Evolutionary conservation across 2,113 vertebrate species (phyloP).

Genomic region (Rhipidura dahli): DNA sequence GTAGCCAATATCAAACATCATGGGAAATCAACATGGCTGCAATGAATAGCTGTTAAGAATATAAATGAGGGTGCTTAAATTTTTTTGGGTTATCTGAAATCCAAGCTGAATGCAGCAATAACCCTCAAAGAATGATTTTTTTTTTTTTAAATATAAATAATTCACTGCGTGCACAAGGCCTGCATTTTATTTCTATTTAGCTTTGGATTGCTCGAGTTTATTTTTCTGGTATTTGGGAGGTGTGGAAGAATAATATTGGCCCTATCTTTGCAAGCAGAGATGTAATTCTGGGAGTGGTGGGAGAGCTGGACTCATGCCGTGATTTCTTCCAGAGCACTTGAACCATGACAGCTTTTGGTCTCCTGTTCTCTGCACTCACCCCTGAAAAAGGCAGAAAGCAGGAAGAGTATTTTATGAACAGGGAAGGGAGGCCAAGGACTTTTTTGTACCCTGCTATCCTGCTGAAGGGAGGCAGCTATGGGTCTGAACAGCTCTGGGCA

Average conservation of each 20-base stretch:
- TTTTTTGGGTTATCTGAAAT: constrained; percentile 4
- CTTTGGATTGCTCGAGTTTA: neutral
- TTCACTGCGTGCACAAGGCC: neutral
- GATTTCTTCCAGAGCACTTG: neutral
- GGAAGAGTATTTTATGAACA: neutral
- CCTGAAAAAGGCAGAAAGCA: neutral
- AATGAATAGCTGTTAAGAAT: constrained; percentile 29
- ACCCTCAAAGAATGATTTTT: constrained; percentile 1
- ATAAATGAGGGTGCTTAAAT: constrained; percentile 1
- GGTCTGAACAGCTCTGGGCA: neutral
- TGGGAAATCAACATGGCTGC: constrained; percentile 55
- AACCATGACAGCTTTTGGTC: neutral
- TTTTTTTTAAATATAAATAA: neutral
- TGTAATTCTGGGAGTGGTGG: neutral
- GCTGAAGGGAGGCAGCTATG: neutral
- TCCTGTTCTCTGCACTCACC: neutral
- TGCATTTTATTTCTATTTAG: constrained; percentile 34
- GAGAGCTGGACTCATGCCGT: neutral
- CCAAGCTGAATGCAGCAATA: neutral
- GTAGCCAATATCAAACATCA: constrained; percentile 22
- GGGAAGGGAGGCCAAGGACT: neutral
- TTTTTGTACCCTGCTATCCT: neutral
- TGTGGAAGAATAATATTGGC: neutral
- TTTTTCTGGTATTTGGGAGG: neutral
- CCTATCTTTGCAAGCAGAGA: neutral